phyloP scores from a whole-genome alignment of 2,113 vertebrate species.

The Oncorhynchus masou region DNA sequence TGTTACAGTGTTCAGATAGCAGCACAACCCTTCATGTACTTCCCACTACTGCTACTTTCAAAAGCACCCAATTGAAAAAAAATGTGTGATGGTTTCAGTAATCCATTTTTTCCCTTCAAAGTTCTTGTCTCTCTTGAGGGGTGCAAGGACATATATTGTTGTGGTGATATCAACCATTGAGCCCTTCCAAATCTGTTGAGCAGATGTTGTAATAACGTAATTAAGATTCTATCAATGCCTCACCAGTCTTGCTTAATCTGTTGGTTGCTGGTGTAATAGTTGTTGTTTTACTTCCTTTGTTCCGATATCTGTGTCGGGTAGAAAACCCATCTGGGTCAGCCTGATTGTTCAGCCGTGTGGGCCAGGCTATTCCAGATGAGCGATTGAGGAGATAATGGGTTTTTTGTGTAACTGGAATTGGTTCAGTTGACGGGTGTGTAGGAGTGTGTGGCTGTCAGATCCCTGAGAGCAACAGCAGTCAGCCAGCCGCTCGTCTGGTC shows the following conservation, averaged over 20 bases:
- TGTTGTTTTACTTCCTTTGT: slow-evolving; percentile 36
- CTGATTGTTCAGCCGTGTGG: slow-evolving; percentile 6
- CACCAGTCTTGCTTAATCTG: slow-evolving; percentile 30
- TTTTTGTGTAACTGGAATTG: slow-evolving; percentile 1
- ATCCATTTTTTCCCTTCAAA: neutral
- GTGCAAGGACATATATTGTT: neutral
- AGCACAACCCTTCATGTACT: too few species aligned
- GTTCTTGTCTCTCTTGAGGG: neutral
- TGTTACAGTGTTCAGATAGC: too few species aligned
- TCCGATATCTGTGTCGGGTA: slow-evolving; percentile 25
- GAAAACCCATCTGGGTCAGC: neutral
- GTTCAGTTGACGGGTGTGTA: slow-evolving; percentile 20
- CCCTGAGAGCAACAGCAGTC: slow-evolving; percentile 47
- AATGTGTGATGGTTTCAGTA: slow-evolving; percentile 6
- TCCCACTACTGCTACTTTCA: too few species aligned
- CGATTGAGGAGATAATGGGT: slow-evolving; percentile 6
- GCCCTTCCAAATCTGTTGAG: slow-evolving; percentile 15
- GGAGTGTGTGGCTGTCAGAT: slow-evolving; percentile 3
- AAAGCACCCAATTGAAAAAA: too few species aligned
- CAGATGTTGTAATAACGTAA: slow-evolving; percentile 17
- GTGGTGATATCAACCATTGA: slow-evolving; percentile 1
- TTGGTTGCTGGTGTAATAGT: slow-evolving; percentile 26
- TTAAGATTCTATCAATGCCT: slow-evolving; percentile 37
- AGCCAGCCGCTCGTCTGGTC: slow-evolving; percentile 7
- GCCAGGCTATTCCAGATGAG: slow-evolving; percentile 5